Evolutionary conservation across 2,888 invertebrate genomes (phyloP).

Genomic region (Scaptomyza flava): DNA sequence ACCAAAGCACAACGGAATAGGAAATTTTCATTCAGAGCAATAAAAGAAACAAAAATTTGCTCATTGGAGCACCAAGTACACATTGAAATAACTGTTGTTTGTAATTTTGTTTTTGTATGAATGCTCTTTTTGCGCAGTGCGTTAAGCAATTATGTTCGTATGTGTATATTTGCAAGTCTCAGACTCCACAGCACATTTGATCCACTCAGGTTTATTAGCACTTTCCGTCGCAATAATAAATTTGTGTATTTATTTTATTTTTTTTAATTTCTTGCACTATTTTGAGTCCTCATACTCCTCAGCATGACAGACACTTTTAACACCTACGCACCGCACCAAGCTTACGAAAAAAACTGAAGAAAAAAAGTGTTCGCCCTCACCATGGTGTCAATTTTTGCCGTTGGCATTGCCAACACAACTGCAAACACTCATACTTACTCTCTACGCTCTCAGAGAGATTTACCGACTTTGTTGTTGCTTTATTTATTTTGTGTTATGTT

Average conservation of each 20-base stretch:
- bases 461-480: conserved; percentile 9
- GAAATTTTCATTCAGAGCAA: not conserved
- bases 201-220: not conserved
- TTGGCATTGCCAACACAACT: conserved; percentile 53
- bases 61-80: too few relatives aligned
- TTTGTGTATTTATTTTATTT: not conserved
- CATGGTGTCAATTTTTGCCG: conserved; percentile 76
- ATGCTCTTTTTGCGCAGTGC: not conserved
- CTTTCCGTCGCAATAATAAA: conserved; percentile 8
- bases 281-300: conserved; percentile 2
- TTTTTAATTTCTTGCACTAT: conserved; percentile 12
- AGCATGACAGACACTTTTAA: conserved; percentile 62
- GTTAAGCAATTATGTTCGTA: not conserved
- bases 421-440: conserved; percentile 22
- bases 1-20: too few relatives aligned
- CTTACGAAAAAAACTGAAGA: not conserved
- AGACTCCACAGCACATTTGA: not conserved
- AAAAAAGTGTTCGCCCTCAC: conserved; percentile 50
- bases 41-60: not conserved
- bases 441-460: conserved; percentile 11
- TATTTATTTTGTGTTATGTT: conserved; percentile 24
- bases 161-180: not conserved
- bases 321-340: conserved; percentile 62
- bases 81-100: not conserved
- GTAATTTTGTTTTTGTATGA: not conserved